Percentiles rank a stretch among this genome's conserved stretches.
phyloP scores from a whole-genome alignment of 2,113 vertebrate species.

The Pica pica region DNA sequence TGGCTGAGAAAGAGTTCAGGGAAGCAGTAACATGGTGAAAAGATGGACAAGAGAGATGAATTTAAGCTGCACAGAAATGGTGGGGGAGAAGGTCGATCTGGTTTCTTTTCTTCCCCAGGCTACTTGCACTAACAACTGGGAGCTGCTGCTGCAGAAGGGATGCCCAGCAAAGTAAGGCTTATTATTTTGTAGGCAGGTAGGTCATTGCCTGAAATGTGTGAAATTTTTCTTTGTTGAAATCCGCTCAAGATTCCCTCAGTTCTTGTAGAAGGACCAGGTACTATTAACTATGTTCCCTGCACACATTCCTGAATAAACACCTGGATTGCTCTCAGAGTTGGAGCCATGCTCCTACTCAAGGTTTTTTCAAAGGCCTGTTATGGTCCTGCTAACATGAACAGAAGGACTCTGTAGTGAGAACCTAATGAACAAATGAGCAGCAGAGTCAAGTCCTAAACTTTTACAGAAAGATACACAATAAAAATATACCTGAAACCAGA shows the following conservation, averaged over 20 bases:
- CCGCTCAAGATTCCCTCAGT: background rate
- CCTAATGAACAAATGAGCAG: background rate
- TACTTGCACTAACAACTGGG: background rate
- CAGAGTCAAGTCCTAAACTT: background rate
- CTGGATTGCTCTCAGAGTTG: background rate
- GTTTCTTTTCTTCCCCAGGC: background rate
- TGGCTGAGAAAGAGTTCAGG: background rate
- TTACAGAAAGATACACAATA: background rate
- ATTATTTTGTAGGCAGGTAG: background rate
- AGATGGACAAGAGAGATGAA: background rate
- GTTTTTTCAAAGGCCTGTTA: background rate
- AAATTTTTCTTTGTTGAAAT: background rate
- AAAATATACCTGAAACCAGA: background rate
- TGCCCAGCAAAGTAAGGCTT: background rate
- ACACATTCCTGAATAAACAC: background rate
- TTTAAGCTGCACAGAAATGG: background rate
- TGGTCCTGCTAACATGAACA: background rate
- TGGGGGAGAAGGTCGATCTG: background rate
- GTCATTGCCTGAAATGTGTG: background rate
- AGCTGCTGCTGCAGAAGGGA: background rate
- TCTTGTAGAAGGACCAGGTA: background rate
- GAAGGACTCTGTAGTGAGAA: background rate
- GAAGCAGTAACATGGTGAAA: background rate
- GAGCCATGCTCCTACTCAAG: background rate
- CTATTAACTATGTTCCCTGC: background rate